phyloP scores from a whole-genome alignment of 2,113 vertebrate species.

The Sander lucioperca region DNA sequence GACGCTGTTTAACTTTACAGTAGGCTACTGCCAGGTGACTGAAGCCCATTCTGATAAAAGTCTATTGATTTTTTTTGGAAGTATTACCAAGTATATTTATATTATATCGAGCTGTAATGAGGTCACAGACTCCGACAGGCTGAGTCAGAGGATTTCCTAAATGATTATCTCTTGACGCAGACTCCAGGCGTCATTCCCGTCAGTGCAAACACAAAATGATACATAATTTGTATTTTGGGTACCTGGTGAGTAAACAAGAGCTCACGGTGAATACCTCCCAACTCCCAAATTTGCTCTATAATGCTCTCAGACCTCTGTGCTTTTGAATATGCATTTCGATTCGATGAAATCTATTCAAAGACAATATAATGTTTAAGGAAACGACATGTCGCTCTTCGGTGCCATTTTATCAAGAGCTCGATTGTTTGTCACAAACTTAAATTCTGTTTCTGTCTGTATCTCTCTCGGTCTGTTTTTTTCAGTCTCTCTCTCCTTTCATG shows the following conservation, averaged over 20 bases:
- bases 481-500: slow-evolving; percentile 60
- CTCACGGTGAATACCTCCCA: slow-evolving; percentile 29
- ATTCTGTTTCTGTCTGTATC: slow-evolving; percentile 29
- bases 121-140: slow-evolving; percentile 20
- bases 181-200: slow-evolving; percentile 47
- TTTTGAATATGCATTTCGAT: slow-evolving; percentile 49
- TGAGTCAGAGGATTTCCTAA: slow-evolving; percentile 50
- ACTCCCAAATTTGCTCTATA: slow-evolving; percentile 1
- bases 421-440: slow-evolving; percentile 70
- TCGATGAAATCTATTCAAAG: neutral
- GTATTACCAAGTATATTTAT: slow-evolving; percentile 7
- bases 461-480: neutral
- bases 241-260: slow-evolving; percentile 65
- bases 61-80: neutral
- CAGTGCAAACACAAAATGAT: slow-evolving; percentile 52
- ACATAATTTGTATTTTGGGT: slow-evolving; percentile 75
- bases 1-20: slow-evolving; percentile 13
- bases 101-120: slow-evolving; percentile 41
- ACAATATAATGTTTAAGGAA: slow-evolving; percentile 10
- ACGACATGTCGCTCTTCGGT: neutral
- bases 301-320: neutral
- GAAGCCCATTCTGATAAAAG: slow-evolving; percentile 3
- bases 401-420: slow-evolving; percentile 45
- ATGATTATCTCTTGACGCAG: slow-evolving; percentile 59
- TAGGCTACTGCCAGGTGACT: neutral